phyloP scores from a whole-genome alignment of 2,113 vertebrate species.

The Malurus elegans region DNA sequence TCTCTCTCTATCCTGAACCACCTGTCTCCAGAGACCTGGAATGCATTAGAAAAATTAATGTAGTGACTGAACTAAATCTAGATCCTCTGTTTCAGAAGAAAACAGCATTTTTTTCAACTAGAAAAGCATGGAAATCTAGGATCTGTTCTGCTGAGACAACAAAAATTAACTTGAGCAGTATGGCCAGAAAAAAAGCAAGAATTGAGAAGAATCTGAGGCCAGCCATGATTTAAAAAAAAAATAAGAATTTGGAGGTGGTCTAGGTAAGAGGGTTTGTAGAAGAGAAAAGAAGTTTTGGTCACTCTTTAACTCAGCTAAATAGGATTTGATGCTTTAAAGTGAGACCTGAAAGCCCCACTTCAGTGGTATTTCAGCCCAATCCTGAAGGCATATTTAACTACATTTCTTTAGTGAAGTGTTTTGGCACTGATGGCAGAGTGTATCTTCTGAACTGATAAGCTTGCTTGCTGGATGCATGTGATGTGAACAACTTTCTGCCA shows the following conservation, averaged over 20 bases:
- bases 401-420: not conserved
- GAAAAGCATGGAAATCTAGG: not conserved
- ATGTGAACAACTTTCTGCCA: not conserved
- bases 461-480: accelerated
- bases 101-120: not conserved
- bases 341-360: not conserved
- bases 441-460: not conserved
- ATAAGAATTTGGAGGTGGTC: not conserved
- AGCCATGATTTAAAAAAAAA: not conserved
- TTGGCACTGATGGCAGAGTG: not conserved
- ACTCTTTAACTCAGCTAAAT: not conserved
- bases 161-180: not conserved
- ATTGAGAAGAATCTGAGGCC: not conserved
- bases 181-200: not conserved
- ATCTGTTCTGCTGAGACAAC: not conserved
- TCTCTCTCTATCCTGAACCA: conserved; percentile 2
- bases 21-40: conserved; percentile 31
- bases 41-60: conserved; percentile 39
- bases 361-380: not conserved
- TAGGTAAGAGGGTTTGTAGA: not conserved
- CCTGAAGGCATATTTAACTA: not conserved
- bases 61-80: not conserved
- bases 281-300: not conserved
- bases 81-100: not conserved
- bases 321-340: not conserved